A percentile compares a stretch with the other conserved stretches of the same genome.
phyloP scores from a whole-genome alignment of 37 sponge, comb jelly and placozoan genomes.

The Crambe crambe region DNA sequence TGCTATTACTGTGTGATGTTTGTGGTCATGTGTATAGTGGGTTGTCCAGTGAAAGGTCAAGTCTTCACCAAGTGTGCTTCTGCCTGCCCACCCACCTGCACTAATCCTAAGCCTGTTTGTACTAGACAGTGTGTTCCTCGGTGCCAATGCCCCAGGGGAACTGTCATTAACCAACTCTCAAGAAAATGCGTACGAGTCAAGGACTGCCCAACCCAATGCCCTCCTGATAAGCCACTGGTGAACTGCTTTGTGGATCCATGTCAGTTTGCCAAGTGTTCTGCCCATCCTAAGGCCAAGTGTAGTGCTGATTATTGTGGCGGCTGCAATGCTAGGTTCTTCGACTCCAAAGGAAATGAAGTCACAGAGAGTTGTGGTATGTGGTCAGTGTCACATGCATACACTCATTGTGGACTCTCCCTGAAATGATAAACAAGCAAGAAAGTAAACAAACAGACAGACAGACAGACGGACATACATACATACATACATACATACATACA shows the following conservation, averaged over 20 bases:
- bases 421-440: not conserved
- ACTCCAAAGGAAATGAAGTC: conserved; percentile 24
- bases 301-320: conserved; percentile 67
- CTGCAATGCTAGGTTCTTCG: conserved; percentile 66
- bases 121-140: conserved; percentile 12
- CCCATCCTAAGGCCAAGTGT: conserved; percentile 58
- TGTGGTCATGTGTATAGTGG: not conserved
- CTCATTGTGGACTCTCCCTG: not conserved
- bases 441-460: not conserved
- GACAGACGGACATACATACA: too few species aligned
- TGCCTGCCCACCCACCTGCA: conserved; percentile 38
- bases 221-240: conserved; percentile 37
- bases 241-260: conserved; percentile 65
- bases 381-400: too few species aligned
- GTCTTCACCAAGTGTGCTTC: conserved; percentile 23
- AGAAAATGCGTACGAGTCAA: conserved; percentile 25
- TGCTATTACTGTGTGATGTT: too few species aligned
- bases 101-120: conserved; percentile 34
- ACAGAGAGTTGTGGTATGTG: conserved; percentile 32
- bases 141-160: conserved; percentile 26
- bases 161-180: conserved; percentile 19
- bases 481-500: not conserved
- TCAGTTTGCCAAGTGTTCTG: conserved; percentile 36
- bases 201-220: conserved; percentile 36
- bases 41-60: conserved; percentile 12